Conservation (phyloP, 2,113 vertebrate genomes). For the Colinus virginianus region DNA sequence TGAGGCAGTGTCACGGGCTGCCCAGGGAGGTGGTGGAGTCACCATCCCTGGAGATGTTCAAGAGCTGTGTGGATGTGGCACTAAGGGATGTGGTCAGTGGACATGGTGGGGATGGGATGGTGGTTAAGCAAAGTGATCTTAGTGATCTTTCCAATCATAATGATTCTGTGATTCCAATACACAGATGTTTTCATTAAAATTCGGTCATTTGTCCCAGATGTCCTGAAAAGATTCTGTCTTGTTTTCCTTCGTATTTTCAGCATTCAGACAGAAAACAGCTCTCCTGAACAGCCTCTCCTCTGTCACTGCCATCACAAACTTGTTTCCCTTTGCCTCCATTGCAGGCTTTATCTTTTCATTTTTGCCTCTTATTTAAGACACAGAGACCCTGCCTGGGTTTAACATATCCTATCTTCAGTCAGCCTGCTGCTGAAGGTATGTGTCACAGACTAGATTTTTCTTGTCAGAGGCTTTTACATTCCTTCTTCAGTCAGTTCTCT, state of each 20-base stretch:
- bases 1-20: too few species aligned
- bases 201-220: neutral
- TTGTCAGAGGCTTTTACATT: constrained; percentile 37
- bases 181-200: constrained; percentile 19
- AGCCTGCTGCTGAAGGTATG: neutral
- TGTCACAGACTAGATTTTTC: constrained; percentile 28
- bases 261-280: neutral
- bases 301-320: neutral
- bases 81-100: too few species aligned
- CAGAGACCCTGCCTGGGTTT: neutral
- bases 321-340: neutral
- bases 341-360: neutral
- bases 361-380: neutral
- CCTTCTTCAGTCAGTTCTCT: neutral
- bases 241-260: neutral
- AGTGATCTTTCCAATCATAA: too few species aligned
- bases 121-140: too few species aligned
- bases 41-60: too few species aligned
- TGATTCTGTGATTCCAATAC: neutral
- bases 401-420: constrained; percentile 34
- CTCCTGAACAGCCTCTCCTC: neutral
- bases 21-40: too few species aligned
- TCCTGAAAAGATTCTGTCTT: neutral
- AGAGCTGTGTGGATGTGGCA: too few species aligned
- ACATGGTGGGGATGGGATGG: too few species aligned